A percentile compares a stretch with the other conserved stretches of the same genome.
These are phyloP conservation scores for Salmo trutta DNA, from an alignment of 2,797 vertebrate genomes.

Conservation along the genomic window DNA sequence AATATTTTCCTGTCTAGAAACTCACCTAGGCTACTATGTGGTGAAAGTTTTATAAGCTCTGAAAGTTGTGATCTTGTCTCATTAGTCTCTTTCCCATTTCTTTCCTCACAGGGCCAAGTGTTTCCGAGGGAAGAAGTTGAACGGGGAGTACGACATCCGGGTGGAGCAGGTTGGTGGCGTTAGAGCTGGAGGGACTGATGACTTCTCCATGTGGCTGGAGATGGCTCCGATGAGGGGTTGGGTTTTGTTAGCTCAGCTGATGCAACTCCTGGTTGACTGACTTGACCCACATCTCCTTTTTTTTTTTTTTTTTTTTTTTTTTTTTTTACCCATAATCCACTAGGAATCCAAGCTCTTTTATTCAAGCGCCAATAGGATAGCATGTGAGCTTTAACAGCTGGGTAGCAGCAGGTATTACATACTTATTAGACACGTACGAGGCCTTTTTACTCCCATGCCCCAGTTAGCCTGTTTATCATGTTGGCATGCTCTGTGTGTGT, in stretches of 20 bases:
- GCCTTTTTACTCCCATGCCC: background rate
- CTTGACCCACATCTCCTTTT: background rate
- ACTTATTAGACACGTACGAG: background rate
- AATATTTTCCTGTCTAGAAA: background rate
- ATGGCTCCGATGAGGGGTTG: background rate
- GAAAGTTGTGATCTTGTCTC: background rate
- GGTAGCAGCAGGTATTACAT: background rate
- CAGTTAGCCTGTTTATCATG: background rate
- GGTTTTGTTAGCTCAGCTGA: background rate
- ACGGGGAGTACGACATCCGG: constrained; percentile 91
- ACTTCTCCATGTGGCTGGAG: background rate
- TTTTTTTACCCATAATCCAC: background rate
- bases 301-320: no score
- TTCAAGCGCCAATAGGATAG: background rate
- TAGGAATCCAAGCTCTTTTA: background rate
- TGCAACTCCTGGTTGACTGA: background rate
- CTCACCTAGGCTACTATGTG: background rate
- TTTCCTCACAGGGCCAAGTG: constrained; percentile 85
- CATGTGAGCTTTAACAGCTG: background rate
- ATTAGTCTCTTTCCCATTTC: constrained; percentile 3
- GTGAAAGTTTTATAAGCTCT: background rate
- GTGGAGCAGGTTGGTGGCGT: constrained; percentile 89
- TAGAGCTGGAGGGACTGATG: background rate
- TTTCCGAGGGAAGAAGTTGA: constrained; percentile 92
- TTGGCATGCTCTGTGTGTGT: background rate